Percentiles rank a stretch among this genome's conserved stretches.
Evolutionary conservation across 2,888 invertebrate species (phyloP).

Genomic region (Nomada lathburiana): DNA sequence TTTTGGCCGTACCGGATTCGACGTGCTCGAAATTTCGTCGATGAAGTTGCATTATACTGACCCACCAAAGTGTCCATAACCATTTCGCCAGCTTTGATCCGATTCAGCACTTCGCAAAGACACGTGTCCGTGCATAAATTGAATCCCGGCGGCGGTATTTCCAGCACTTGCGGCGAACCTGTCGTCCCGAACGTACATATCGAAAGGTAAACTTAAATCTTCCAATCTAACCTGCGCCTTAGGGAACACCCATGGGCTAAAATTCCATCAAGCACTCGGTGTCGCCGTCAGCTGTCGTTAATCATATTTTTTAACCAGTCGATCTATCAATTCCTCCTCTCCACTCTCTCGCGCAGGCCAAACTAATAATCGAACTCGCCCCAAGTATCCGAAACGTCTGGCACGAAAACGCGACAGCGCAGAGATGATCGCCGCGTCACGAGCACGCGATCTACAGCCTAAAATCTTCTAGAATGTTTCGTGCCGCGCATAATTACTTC

Average conservation of each 20-base stretch:
- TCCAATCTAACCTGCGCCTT: neutral
- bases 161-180: conserved; percentile 10
- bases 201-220: neutral
- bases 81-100: conserved; percentile 13
- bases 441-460: neutral
- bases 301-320: neutral
- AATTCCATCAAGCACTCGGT: neutral
- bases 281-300: conserved; percentile 5
- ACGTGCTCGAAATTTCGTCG: conserved; percentile 1
- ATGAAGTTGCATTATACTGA: neutral
- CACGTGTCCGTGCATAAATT: conserved; percentile 26
- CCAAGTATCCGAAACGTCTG: conserved; percentile 1
- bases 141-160: neutral
- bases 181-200: neutral
- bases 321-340: conserved; percentile 15
- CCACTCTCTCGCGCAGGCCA: neutral
- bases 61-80: conserved; percentile 1
- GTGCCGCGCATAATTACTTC: neutral
- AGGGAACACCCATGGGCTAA: neutral
- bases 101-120: conserved; percentile 20
- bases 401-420: neutral
- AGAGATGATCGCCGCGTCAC: neutral
- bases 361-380: conserved; percentile 17
- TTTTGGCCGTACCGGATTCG: neutral
- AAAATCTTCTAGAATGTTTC: neutral